Base-by-base conservation (phyloP, 2,888 invertebrate genomes). In the Antheraea assamensis region DNA sequence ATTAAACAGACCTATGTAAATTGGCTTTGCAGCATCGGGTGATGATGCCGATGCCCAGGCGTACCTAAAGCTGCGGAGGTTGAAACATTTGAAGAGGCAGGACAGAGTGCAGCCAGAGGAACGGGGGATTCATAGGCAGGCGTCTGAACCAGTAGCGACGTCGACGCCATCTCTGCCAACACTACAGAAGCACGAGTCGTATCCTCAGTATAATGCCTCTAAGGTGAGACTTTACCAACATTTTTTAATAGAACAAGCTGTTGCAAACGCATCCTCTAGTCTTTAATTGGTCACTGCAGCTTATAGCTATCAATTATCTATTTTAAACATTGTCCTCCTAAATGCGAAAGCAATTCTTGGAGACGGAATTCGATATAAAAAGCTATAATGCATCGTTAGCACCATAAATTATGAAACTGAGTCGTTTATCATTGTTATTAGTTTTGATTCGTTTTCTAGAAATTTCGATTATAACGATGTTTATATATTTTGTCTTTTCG, bases 111-210 rank as follows among this genome's bases (percentile, higher is more conserved):
- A 64, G 72, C 84, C 87, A 0, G 92, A 92, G 0, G 92, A 90
- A 21, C 82, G 85, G 2, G 85, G 83, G 70, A 75, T 90, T 2
- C 86, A 87, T 64, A 89, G 88, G 76, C 93, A 92, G 76, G 66
- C 74, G 0, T 93, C 92, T 0, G 92, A 92, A 77, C 92, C 92
- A 0, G 77, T 80, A 58, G 87, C 85, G 0, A 76, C 84, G 4
- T 70, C 82, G 1, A 47, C n/a, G 8, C 76, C 78, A 8, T 75
- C 82, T 1, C 81, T 79, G 15, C 82, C 85, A 0, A 73, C 83
- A 19, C 84, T 94, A 3, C 88, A 87, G 80, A 93, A 92, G 77
- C 91, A 93, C 76, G 88, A 90, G 71, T 93, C 94, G 1, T 93
- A 92, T 76, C 94, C 94, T 31, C 93, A 91, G 75, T 92, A 90